Base-by-base conservation (phyloP, 1,140 invertebrate genomes). In the Pseudomyrmex concolor region DNA sequence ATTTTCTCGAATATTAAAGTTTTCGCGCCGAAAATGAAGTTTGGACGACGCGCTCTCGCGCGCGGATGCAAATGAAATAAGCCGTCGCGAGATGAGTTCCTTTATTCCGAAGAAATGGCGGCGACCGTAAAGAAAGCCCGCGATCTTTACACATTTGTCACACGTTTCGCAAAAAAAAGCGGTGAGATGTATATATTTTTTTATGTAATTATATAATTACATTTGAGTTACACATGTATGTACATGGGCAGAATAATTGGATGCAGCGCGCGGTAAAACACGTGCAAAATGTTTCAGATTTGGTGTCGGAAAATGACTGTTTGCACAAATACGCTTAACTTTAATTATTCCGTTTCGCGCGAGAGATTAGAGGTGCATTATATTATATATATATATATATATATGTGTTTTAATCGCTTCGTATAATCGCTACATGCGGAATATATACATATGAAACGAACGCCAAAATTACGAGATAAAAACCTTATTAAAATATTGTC, bases 1-100 rank as follows among this genome's bases (percentile, higher is more conserved):
- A 86, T 86, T 86, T 86, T 86, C 84, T 72, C 43, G 86, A 82
- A 82, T 74, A 74, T 74, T 82, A 82, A 76, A 77, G 66, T 84
- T 70, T 54, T 54, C 59, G 54, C 15, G 73, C 72, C 76, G 78
- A 77, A 85, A 86, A 85, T 86, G 80, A 55, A 86, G 76, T 87
- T 87, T 80, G 15, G 83, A 83, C 85, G 84, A 74, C 72, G 70
- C 77, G 57, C 54, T 82, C 34, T 34, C 34, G 34, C 64, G 22
- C 15, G 50, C 63, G 66, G 59, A 77, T 70, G 66, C 66, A 80
- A 80, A 80, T 71, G 66, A 71, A 70, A 70, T 71, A 68, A 80
- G 66, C n/a, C 66, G 66, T 43, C 54, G 64, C 76, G 66, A 80
- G 76, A 80, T 70, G 76, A 80, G 66, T 71, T 78, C 19, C 76